phyloP scores from a whole-genome alignment of 2,113 vertebrate species.

The Romanogobio albipinnatus region DNA sequence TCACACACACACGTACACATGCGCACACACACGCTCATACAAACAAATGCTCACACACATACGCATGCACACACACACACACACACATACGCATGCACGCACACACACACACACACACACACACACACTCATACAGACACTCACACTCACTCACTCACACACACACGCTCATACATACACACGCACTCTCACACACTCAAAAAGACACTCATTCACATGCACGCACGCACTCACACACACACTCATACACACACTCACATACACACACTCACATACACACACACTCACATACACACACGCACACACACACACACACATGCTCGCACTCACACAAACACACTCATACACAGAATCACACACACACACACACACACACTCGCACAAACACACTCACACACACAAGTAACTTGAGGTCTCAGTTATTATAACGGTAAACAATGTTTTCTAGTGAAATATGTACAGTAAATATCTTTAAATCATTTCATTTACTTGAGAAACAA shows the following conservation, averaged over 20 bases:
- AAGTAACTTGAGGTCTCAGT: background rate
- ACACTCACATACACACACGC: too few relatives aligned
- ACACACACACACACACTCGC: background rate
- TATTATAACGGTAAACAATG: too few relatives aligned
- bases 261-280: background rate
- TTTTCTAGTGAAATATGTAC: too few relatives aligned
- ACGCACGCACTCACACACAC: background rate
- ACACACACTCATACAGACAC: too few relatives aligned
- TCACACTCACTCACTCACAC: background rate
- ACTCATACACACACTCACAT: slow-evolving; percentile 53
- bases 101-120: too few relatives aligned
- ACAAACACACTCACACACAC: background rate
- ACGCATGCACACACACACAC: background rate
- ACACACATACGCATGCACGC: background rate
- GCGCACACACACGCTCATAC: slow-evolving; percentile 47
- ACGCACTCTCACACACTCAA: background rate
- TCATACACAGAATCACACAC: slow-evolving; percentile 52
- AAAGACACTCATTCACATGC: too few relatives aligned
- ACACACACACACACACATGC: background rate
- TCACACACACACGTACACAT: background rate
- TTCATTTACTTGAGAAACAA: too few relatives aligned
- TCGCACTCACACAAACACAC: too few relatives aligned
- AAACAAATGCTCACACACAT: slow-evolving; percentile 57
- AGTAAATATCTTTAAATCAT: too few relatives aligned
- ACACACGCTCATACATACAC: slow-evolving; percentile 52